phyloP scores from a whole-genome alignment of 2,797 vertebrate genomes.

The Thripadectes ignobilis region DNA sequence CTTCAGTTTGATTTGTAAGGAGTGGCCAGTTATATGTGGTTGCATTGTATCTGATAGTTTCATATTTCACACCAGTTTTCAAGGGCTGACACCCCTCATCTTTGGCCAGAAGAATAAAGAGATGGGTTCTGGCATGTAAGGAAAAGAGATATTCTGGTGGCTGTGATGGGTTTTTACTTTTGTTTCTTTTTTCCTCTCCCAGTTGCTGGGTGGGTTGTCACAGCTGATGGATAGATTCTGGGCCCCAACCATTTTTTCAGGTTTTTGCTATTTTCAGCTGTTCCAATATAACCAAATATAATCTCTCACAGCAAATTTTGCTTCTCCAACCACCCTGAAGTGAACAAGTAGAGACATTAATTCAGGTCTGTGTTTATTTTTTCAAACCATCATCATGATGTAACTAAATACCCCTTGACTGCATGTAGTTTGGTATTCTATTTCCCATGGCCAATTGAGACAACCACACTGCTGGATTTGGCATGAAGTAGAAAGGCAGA shows the following conservation, averaged over 20 bases:
- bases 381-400: not conserved
- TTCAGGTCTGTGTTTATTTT: not conserved
- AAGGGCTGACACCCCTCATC: not conserved
- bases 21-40: not conserved
- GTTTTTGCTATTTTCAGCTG: not conserved
- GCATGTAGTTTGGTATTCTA: not conserved
- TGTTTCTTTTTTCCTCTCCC: not conserved
- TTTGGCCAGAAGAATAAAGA: not conserved
- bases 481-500: not conserved
- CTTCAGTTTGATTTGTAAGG: conserved; percentile 41
- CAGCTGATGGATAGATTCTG: not conserved
- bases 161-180: not conserved
- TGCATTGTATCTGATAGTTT: not conserved
- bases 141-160: not conserved
- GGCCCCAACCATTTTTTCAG: not conserved
- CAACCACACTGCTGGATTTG: not conserved
- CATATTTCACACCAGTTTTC: not conserved
- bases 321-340: not conserved
- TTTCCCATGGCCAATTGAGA: not conserved
- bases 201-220: not conserved
- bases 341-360: not conserved
- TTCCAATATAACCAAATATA: not conserved
- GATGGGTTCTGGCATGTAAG: not conserved
- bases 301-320: not conserved
- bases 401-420: not conserved